Conservation (phyloP, 2,888 invertebrate species). For the Anaspis maculata region DNA sequence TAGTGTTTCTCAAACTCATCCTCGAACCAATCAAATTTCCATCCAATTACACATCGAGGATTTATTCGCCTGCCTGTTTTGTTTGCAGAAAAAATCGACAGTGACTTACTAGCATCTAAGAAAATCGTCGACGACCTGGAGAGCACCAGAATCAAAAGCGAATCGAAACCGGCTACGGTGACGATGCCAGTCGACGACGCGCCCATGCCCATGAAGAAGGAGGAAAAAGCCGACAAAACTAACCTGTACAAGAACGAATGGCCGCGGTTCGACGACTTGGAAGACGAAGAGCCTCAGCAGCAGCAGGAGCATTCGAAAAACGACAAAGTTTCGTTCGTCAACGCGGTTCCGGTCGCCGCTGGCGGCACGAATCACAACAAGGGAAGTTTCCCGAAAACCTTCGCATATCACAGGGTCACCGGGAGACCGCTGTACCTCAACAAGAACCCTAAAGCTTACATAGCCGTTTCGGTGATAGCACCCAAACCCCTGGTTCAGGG, state of each 20-base stretch:
- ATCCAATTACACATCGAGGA: neutral
- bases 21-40: no score
- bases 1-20: no score
- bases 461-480: conserved; percentile 40
- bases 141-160: conserved; percentile 4
- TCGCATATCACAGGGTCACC: conserved; percentile 41
- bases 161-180: neutral
- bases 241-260: conserved; percentile 15
- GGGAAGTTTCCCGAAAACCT: conserved; percentile 34
- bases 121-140: conserved; percentile 26
- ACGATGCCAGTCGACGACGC: no score
- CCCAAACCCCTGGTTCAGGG: conserved; percentile 27
- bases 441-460: conserved; percentile 40
- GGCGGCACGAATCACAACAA: no score
- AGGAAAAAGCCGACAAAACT: conserved; percentile 8
- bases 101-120: conserved; percentile 31
- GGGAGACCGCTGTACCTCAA: conserved; percentile 34
- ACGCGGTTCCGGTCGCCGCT: conserved; percentile 13
- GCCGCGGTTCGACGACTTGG: conserved; percentile 22
- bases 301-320: conserved; percentile 9
- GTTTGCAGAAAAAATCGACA: conserved; percentile 34
- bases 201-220: conserved; percentile 6
- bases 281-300: neutral
- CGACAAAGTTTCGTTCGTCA: conserved; percentile 14
- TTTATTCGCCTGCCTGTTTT: conserved; percentile 5